Evolutionary conservation across 2,113 vertebrate genomes (phyloP).

Genomic region (Ascaphus truei): DNA sequence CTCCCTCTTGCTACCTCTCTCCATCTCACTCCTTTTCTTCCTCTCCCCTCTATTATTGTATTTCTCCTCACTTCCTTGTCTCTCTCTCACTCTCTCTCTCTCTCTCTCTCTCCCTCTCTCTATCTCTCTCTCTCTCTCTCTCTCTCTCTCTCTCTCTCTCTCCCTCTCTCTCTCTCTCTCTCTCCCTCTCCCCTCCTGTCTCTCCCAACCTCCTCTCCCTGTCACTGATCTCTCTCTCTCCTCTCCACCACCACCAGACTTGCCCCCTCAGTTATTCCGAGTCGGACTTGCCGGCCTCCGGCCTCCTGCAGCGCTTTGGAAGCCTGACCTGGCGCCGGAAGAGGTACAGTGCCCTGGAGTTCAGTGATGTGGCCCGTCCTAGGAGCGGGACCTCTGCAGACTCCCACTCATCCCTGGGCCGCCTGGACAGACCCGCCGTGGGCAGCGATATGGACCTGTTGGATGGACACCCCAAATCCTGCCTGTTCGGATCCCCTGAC

Average conservation of each 20-base stretch:
- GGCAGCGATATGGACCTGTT: conserved; percentile 47
- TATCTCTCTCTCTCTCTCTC: background rate
- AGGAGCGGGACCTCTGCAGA: background rate
- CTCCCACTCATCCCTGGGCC: conserved; percentile 18
- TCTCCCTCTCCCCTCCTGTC: background rate
- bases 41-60: background rate
- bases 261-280: conserved; percentile 57
- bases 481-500: background rate
- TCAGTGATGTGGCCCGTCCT: background rate
- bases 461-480: background rate
- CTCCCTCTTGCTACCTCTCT: background rate
- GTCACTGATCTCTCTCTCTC: background rate
- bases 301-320: conserved; percentile 44
- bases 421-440: conserved; percentile 50
- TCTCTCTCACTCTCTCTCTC: background rate
- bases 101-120: background rate
- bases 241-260: conserved; percentile 34
- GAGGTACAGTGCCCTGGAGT: conserved; percentile 32
- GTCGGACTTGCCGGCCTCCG: conserved; percentile 53
- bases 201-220: background rate
- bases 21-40: background rate
- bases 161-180: background rate
- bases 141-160: background rate
- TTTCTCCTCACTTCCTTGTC: background rate
- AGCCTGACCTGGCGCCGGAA: conserved; percentile 47